These are phyloP conservation scores for Gastrophryne carolinensis DNA, from an alignment of 2,797 vertebrate species.

Conservation along the genomic window DNA sequence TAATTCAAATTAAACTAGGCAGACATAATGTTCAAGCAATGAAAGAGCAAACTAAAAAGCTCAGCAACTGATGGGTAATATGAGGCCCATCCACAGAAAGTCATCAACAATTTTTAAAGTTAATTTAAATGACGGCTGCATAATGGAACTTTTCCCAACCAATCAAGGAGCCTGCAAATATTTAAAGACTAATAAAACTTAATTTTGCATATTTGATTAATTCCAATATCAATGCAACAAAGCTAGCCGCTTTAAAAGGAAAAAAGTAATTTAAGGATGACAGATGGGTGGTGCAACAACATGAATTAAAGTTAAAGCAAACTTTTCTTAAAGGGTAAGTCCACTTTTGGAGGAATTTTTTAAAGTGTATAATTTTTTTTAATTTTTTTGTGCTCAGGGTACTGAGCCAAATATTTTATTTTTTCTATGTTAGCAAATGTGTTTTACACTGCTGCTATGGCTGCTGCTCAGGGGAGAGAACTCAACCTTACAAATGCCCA, in stretches of 20 bases:
- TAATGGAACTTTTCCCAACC: slow-evolving; percentile 13
- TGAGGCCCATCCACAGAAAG: not conserved
- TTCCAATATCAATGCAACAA: slow-evolving; percentile 9
- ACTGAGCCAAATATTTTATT: too few relatives aligned
- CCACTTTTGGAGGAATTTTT: too few relatives aligned
- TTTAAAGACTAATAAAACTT: slow-evolving; percentile 25
- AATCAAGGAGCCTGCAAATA: slow-evolving; percentile 13
- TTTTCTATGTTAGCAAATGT: too few relatives aligned
- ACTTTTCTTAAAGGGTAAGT: too few relatives aligned
- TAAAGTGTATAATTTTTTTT: too few relatives aligned
- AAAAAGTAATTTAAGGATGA: not conserved
- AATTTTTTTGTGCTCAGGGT: too few relatives aligned
- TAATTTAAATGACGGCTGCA: slow-evolving; percentile 16
- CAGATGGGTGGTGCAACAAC: not conserved
- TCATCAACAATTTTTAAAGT: slow-evolving; percentile 31
- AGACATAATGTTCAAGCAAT: slow-evolving; percentile 24
- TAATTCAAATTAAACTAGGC: slow-evolving; percentile 26
- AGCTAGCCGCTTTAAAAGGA: not conserved
- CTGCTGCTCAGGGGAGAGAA: too few relatives aligned
- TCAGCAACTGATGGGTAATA: not conserved
- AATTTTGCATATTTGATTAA: slow-evolving; percentile 10
- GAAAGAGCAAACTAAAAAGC: slow-evolving; percentile 15
- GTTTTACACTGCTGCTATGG: too few relatives aligned
- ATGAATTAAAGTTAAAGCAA: too few relatives aligned
- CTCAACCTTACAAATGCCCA: too few relatives aligned